phyloP scores from a whole-genome alignment of 2,888 invertebrate genomes.

The Eupithecia insigniata region DNA sequence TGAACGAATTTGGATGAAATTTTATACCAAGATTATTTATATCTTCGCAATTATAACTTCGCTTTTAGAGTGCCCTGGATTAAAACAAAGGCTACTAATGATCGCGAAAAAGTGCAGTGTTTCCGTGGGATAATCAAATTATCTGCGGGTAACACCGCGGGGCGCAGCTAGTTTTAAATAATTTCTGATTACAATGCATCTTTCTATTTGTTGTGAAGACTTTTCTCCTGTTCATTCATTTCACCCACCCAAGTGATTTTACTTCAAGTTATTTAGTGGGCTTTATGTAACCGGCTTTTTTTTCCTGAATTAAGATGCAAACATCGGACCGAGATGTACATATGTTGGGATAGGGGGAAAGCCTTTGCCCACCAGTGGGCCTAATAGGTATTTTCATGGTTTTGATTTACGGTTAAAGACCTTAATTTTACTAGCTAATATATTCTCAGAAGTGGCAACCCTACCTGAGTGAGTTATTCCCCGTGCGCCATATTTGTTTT shows the following conservation, averaged over 20 bases:
- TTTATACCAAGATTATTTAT: too few species aligned
- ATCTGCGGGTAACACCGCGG: too few species aligned
- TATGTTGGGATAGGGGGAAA: neutral
- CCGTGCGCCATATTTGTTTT: slow-evolving; percentile 74
- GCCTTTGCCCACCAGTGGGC: neutral
- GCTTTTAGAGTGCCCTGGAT: too few species aligned
- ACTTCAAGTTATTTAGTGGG: neutral
- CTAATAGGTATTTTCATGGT: neutral
- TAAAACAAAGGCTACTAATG: too few species aligned
- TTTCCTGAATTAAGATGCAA: neutral
- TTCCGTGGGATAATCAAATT: too few species aligned
- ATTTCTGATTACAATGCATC: too few species aligned
- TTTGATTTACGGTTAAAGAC: neutral
- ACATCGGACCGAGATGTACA: neutral
- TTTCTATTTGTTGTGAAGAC: neutral
- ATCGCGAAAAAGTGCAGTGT: too few species aligned
- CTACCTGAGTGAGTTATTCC: slow-evolving; percentile 46
- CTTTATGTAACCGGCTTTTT: too few species aligned
- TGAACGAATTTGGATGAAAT: too few species aligned
- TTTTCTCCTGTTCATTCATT: neutral
- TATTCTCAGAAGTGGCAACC: slow-evolving; percentile 56
- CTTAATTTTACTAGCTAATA: neutral
- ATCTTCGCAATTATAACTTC: too few species aligned
- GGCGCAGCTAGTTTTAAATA: too few species aligned
- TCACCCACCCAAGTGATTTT: neutral